phyloP scores from a whole-genome alignment of 2,888 invertebrate genomes.

The Sabatieria punctata region DNA sequence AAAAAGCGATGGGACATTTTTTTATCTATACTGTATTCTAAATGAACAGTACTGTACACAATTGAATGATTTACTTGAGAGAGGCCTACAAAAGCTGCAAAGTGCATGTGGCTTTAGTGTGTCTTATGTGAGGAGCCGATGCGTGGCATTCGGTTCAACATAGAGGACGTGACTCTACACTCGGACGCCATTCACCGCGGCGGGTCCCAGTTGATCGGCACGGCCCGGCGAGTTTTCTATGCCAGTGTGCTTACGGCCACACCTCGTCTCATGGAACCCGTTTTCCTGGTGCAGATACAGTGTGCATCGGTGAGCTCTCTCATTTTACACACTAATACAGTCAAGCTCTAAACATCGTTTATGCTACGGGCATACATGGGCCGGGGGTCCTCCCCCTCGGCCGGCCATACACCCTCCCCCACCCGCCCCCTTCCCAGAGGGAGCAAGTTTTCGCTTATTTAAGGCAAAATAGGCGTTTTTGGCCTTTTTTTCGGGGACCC shows the following conservation, averaged over 20 bases:
- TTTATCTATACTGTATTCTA: too few species aligned
- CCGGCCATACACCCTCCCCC: too few species aligned
- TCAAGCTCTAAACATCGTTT: too few species aligned
- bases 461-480: neutral
- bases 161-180: constrained; percentile 12
- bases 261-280: constrained; percentile 13
- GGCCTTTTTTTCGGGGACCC: neutral
- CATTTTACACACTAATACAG: too few species aligned
- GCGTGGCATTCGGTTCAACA: constrained; percentile 12
- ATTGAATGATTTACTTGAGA: too few species aligned
- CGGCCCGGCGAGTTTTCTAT: constrained; percentile 9
- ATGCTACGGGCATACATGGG: too few species aligned
- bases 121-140: constrained; percentile 10
- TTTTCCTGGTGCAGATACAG: constrained; percentile 12
- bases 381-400: too few species aligned
- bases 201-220: constrained; percentile 12
- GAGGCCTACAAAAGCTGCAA: too few species aligned
- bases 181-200: constrained; percentile 11
- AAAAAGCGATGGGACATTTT: too few species aligned
- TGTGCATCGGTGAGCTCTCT: neutral
- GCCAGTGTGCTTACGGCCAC: constrained; percentile 11
- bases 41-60: too few species aligned
- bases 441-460: too few species aligned
- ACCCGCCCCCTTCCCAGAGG: too few species aligned
- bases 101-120: constrained; percentile 10